Conservation (phyloP, 2,113 vertebrate species). For the Nothoprocta perdicaria region DNA sequence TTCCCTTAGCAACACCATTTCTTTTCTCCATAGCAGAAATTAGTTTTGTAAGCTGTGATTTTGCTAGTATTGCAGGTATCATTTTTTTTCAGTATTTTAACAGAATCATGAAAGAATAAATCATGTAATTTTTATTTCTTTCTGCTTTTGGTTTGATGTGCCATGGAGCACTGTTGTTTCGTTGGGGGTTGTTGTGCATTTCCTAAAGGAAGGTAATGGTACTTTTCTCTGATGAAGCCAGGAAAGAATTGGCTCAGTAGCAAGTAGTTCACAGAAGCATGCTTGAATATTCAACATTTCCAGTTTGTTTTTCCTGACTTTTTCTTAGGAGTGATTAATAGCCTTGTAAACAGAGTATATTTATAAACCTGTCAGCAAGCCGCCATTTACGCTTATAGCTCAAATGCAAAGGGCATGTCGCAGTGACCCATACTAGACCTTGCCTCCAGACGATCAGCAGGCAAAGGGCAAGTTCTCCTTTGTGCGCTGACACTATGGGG, state of each 20-base stretch:
- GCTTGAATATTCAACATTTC: not conserved
- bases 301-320: not conserved
- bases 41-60: not conserved
- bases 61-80: not conserved
- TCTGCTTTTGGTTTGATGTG: not conserved
- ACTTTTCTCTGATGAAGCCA: not conserved
- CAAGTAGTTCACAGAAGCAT: not conserved
- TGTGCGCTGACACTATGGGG: not conserved
- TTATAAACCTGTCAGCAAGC: not conserved
- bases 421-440: not conserved
- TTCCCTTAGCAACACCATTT: slow-evolving; percentile 42
- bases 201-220: not conserved
- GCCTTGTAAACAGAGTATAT: not conserved
- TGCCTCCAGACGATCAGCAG: not conserved
- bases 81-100: not conserved
- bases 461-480: not conserved
- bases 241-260: not conserved
- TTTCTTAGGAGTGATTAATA: not conserved
- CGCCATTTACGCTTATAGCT: not conserved
- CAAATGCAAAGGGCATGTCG: not conserved
- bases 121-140: not conserved
- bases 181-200: not conserved
- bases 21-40: not conserved
- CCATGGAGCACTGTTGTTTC: not conserved
- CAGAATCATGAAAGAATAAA: not conserved